Base-by-base conservation (phyloP, 2,888 invertebrate species). In the Lochmaea capreae region DNA sequence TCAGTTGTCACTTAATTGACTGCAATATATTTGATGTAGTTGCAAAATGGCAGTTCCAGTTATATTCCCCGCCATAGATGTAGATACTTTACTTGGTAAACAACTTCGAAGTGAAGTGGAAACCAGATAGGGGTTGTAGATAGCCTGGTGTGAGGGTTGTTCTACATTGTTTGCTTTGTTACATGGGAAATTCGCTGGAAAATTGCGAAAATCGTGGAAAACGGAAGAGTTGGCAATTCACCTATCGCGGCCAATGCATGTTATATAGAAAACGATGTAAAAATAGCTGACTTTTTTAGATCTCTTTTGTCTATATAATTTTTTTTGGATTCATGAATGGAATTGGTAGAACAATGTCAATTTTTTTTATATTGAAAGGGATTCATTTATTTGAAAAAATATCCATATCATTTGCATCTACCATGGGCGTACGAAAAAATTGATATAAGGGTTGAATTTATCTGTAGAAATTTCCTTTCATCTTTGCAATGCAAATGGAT, bases 81-180 rank as follows among this genome's bases (percentile, higher is more conserved):
- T 61, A 61, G 39, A 39, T 39, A 61, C 14, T 61, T 39, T 39
- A 65, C 58, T 26, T 58, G 22, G 46, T 57, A 33, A 71, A 65
- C 52, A 39, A 33, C 65, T 65, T 65, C 57, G 65, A 65, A 57
- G 22, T 43, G 33, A 16, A 65, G 65, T 65, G 52, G 70, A 70
- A 70, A 71, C 42, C 33, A 57, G 33, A 58, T 54, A 61, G 33
- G 58, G 62, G 42, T 61, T 63, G 42, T 42, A 42, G 54, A 62
- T 18, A 39, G 52, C 22, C 8, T 57, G 33, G n/a, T 49, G 57
- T 22, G 54, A 42, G 26, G 18, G 43, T 22, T 57, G 70, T 54
- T 67, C 10, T 16, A 62, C 46, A 43, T 33, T 71, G 71, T 58
- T 65, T 67, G 66, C 42, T 54, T 67, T 54, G 66, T 67, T 54